phyloP scores from a whole-genome alignment of 92 coral and sea anemone genomes.

The Blastomussa wellsi region DNA sequence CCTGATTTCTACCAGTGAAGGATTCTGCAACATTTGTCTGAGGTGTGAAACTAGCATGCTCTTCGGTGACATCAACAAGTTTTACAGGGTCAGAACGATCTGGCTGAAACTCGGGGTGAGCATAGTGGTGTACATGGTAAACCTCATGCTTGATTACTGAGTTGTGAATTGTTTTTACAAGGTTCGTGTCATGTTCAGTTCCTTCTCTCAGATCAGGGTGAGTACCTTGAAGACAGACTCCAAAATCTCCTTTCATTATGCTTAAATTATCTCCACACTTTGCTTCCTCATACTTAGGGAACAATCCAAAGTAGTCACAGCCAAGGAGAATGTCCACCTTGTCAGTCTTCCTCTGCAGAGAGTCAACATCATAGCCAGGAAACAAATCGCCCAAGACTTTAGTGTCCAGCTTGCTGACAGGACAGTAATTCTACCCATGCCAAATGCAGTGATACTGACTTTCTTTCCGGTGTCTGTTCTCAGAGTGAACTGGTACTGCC shows the following conservation, averaged over 20 bases:
- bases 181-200: constrained; percentile 61
- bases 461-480: constrained; percentile 56
- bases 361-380: constrained; percentile 63
- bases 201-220: constrained; percentile 52
- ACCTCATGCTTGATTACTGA: constrained; percentile 40
- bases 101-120: constrained; percentile 59
- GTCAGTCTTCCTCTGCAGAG: constrained; percentile 63
- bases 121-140: constrained; percentile 29
- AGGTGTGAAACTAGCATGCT: constrained; percentile 38
- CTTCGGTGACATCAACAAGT: not conserved
- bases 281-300: constrained; percentile 66
- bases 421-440: constrained; percentile 72
- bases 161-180: constrained; percentile 63
- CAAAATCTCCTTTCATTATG: constrained; percentile 70
- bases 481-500: constrained; percentile 52
- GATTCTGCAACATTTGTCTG: constrained; percentile 21
- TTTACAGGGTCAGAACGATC: not conserved
- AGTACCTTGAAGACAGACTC: constrained; percentile 76
- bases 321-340: constrained; percentile 63
- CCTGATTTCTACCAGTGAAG: constrained; percentile 11
- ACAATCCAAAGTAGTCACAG: constrained; percentile 65
- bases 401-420: constrained; percentile 48
- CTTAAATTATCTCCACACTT: constrained; percentile 64
- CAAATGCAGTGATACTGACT: constrained; percentile 52
- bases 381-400: constrained; percentile 55